Conservation (phyloP, 1,140 invertebrate genomes). For the Cotesia chilonis region DNA sequence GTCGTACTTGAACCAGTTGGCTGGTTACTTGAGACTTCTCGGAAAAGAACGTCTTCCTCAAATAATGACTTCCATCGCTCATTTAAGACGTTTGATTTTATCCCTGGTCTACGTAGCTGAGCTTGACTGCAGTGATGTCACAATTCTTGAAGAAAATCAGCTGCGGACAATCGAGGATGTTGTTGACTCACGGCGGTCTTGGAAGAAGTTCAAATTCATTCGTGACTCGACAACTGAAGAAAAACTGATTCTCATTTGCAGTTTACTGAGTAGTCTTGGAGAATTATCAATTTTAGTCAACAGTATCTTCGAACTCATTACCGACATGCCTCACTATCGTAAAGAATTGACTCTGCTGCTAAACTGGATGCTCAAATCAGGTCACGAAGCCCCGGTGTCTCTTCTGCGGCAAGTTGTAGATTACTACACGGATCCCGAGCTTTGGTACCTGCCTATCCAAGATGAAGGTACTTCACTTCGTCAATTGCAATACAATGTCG, state of each 20-base stretch:
- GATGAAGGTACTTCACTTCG: slow-evolving; percentile 55
- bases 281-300: slow-evolving; percentile 68
- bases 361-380: slow-evolving; percentile 58
- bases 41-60: slow-evolving; percentile 64
- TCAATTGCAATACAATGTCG: slow-evolving; percentile 69
- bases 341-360: slow-evolving; percentile 68
- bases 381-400: slow-evolving; percentile 3
- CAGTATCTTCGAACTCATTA: slow-evolving; percentile 68
- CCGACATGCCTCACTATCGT: slow-evolving; percentile 56
- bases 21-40: slow-evolving; percentile 71
- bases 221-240: slow-evolving; percentile 54
- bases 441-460: slow-evolving; percentile 69
- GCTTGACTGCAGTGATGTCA: slow-evolving; percentile 65
- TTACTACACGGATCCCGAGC: slow-evolving; percentile 66
- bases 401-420: slow-evolving; percentile 65
- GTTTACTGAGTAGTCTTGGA: slow-evolving; percentile 65
- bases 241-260: slow-evolving; percentile 64
- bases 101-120: slow-evolving; percentile 68
- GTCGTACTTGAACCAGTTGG: slow-evolving; percentile 67
- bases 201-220: slow-evolving; percentile 69
- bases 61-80: slow-evolving; percentile 64
- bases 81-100: slow-evolving; percentile 66
- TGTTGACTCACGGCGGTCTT: slow-evolving; percentile 52
- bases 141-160: slow-evolving; percentile 67
- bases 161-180: slow-evolving; percentile 59